Base-by-base conservation (phyloP, 1,140 invertebrate genomes). In the Idris sp. region DNA sequence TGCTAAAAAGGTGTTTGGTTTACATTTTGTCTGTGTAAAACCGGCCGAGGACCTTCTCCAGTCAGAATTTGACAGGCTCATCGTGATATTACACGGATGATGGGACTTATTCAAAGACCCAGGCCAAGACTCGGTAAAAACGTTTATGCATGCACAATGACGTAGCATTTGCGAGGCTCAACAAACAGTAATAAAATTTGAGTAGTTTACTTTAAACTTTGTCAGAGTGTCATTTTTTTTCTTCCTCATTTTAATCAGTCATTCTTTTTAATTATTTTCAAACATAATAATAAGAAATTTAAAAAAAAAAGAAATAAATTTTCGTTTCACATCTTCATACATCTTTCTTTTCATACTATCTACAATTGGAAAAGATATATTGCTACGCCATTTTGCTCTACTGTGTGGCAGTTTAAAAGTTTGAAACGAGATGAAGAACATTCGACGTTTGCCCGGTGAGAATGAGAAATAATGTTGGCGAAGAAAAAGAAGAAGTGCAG, bases 51-150 rank as follows among this genome's bases (percentile, higher is more conserved):
- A 77, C 73, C 76, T 78, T 77, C 81, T 78, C 82, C 84, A 83
- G 84, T 85, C 84, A 85, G 82, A 79, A 75, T 72, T 83, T 85
- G 82, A 85, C 83, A 85, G 80, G 77, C 81, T 81, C 80, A 83
- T 84, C 81, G 79, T 78, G 78, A 79, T 83, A 79, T 81, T 81
- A 73, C 74, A 15, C 13, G 36, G 53, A 77, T 76, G 81, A 76
- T 68, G 76, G 81, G 61, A 72, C 65, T 41, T 62, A 64, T 79
- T 83, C 79, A 82, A 84, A 84, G 79, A 71, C 64, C 69, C 78
- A 76, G 10, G 77, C 48, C 77, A 62, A 58, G 79, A 79, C 73
- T 78, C 81, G 81, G 76, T 84, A 80, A 83, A 85, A 84, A 81
- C 81, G 80, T 84, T 84, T 81, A 81, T 79, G 69, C 80, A 76